These are phyloP conservation scores for Amblyopsis rosae DNA, from an alignment of 2,113 vertebrate species.

Conservation along the genomic window DNA sequence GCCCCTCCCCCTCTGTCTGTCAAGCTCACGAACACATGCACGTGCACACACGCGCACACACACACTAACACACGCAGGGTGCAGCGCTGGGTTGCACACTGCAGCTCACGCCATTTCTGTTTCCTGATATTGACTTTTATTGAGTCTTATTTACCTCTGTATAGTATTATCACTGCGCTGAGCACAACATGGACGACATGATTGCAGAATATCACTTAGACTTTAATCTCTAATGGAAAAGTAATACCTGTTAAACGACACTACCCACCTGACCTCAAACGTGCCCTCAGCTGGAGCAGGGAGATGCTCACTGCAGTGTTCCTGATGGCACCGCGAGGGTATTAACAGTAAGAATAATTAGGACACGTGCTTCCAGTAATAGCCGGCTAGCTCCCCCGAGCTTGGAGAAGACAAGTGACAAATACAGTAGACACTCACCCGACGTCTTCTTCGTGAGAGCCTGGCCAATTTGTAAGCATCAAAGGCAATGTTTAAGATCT, in stretches of 20 bases:
- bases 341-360: constrained; percentile 56
- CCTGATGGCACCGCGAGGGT: constrained; percentile 31
- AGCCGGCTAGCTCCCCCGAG: constrained; percentile 23
- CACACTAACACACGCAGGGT: constrained; percentile 34
- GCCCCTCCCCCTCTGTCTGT: constrained; percentile 26
- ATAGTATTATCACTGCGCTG: background rate
- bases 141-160: constrained; percentile 31
- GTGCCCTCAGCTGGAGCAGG: constrained; percentile 10
- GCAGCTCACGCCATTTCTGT: constrained; percentile 27
- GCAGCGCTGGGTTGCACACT: constrained; percentile 55
- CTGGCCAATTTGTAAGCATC: background rate
- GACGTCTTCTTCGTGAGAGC: background rate
- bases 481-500: background rate
- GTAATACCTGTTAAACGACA: constrained; percentile 19
- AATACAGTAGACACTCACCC: background rate
- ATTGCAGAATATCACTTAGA: too few relatives aligned
- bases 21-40: constrained; percentile 36
- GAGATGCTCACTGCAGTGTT: constrained; percentile 20
- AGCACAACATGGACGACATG: background rate
- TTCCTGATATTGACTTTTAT: constrained; percentile 9
- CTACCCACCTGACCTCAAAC: constrained; percentile 6
- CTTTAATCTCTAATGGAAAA: background rate
- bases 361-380: constrained; percentile 45
- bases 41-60: too few relatives aligned
- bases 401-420: constrained; percentile 13